These are phyloP conservation scores for Lichenostomus cassidix DNA, from an alignment of 2,113 vertebrate species.

Conservation along the genomic window DNA sequence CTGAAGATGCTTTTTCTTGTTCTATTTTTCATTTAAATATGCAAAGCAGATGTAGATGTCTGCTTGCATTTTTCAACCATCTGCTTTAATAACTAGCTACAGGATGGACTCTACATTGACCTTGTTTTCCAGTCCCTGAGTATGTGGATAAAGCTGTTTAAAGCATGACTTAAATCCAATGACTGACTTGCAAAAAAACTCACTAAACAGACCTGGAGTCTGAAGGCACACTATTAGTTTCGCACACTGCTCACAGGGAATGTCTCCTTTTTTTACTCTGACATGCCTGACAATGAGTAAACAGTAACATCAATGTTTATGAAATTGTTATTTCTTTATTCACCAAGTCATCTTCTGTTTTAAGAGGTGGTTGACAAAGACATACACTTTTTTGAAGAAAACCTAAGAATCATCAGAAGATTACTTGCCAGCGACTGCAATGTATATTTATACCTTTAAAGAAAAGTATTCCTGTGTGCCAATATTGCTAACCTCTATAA, in stretches of 20 bases:
- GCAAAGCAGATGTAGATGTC: background rate
- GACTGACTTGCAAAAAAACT: background rate
- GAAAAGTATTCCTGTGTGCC: background rate
- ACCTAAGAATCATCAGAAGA: background rate
- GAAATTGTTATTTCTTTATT: background rate
- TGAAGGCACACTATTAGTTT: background rate
- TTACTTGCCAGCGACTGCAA: background rate
- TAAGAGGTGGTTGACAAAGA: background rate
- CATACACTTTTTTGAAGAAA: background rate
- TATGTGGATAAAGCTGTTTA: background rate
- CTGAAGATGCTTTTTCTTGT: background rate
- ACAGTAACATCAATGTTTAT: background rate
- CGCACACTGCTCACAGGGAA: background rate
- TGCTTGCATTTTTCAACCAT: background rate
- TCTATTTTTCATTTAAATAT: background rate
- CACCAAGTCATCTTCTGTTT: background rate
- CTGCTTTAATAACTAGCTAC: background rate
- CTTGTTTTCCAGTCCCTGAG: background rate
- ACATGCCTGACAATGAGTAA: background rate
- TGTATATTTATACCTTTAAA: background rate
- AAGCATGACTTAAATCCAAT: background rate
- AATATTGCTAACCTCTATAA: background rate
- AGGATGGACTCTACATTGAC: background rate
- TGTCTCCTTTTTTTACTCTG: background rate
- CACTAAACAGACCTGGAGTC: background rate